Evolutionary conservation across 2,888 invertebrate genomes (phyloP), one percentile per base, ranked within the genome.

Genomic region (Cryptocephalus primarius): DNA sequence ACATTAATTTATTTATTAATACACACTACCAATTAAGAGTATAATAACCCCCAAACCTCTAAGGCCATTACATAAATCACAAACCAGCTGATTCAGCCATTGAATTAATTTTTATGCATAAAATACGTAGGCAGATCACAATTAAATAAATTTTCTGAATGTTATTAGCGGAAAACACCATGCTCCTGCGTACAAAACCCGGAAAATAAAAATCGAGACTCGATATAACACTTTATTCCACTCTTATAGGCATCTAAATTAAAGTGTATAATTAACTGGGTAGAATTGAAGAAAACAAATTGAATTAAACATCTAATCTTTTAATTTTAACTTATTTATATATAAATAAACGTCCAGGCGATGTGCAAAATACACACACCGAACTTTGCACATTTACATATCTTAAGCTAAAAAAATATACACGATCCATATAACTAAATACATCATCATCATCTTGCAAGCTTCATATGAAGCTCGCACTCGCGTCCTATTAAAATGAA

Each of bases 331-430:
- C 36, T 36, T 36, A 36, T 36, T 36, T n/a, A 36, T 12, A 36
- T 36, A 36, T 36, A 36, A 36, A 36, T 36, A 11, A 36, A 36
- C 36, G 12, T 36, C 36, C 36, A 36, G 11, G 22, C 22, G 22
- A 22, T 22, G 22, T 36, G 36, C 42, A 31, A 10, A 9, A 42
- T 11, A 32, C 42, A 32, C 44, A 34, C 38, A 40, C 39, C 22
- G 38, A 13, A 47, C 48, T 48, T 47, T 49, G 52, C 52, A 55
- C 52, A 53, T 51, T 46, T 50, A 54, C 54, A 51, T 48, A 52
- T 47, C 53, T 55, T 55, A 55, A 49, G 48, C 52, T 55, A 55
- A 50, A 49, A 48, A 54, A 59, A 59, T 58, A 58, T 59, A 59
- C 58, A 57, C 55, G 54, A 53, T 48, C 51, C 51, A 41, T 55